Percentiles rank a stretch among this genome's conserved stretches.
Conservation (phyloP, 2,797 vertebrate genomes). For the Lepilemur septentrionalis region DNA sequence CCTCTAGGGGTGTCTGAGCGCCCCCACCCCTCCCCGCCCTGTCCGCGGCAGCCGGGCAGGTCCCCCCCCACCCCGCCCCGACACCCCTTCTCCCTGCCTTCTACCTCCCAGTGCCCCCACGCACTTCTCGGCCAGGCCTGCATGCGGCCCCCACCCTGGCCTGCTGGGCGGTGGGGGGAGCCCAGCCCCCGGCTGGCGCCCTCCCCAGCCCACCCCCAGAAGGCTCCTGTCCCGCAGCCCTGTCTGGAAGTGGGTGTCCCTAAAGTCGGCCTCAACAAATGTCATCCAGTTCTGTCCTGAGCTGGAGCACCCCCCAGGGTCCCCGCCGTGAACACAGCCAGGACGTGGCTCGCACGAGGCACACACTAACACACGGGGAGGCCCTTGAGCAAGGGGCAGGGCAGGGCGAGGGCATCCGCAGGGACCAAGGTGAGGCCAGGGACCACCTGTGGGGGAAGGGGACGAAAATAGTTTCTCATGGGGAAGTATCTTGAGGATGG, state of each 20-base stretch:
- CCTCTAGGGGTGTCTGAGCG: neutral
- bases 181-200: neutral
- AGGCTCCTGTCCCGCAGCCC: neutral
- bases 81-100: constrained; percentile 12
- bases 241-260: neutral
- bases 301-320: neutral
- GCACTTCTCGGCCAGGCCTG: neutral
- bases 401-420: neutral
- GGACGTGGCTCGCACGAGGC: neutral
- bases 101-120: constrained; percentile 82
- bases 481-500: neutral
- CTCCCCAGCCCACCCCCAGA: neutral
- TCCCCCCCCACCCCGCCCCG: neutral
- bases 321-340: neutral
- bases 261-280: neutral
- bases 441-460: neutral
- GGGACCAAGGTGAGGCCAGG: constrained; percentile 17
- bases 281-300: neutral
- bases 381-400: neutral
- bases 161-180: neutral
- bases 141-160: neutral
- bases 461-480: constrained; percentile 58
- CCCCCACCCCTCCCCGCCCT: neutral
- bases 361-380: neutral
- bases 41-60: constrained; percentile 11